Evolutionary conservation across 2,888 invertebrate genomes (phyloP).

Genomic region (Trachelus iudaicus): DNA sequence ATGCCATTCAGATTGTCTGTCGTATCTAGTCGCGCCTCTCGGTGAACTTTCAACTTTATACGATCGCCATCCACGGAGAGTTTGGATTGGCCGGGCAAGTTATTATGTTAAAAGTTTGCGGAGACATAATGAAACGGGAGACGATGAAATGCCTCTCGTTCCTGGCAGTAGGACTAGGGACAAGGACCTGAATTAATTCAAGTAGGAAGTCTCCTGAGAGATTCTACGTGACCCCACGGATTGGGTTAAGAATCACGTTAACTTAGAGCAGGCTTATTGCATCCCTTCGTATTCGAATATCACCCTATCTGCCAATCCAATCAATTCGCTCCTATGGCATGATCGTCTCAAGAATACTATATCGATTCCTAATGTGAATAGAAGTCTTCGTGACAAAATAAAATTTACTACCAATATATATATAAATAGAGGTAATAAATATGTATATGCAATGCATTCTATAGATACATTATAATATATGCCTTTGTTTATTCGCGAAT

Average conservation of each 20-base stretch:
- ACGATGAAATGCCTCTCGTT: background rate
- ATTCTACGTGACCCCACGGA: constrained; percentile 16
- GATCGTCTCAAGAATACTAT: background rate
- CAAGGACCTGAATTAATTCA: constrained; percentile 20
- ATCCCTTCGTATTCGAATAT: background rate
- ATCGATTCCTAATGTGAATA: background rate
- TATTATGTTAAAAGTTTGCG: constrained; percentile 33
- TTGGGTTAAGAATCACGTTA: constrained; percentile 20
- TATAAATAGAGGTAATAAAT: background rate
- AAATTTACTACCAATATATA: background rate
- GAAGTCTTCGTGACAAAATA: background rate
- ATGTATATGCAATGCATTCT: background rate
- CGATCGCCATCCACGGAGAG: constrained; percentile 6
- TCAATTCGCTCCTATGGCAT: background rate
- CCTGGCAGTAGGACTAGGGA: background rate
- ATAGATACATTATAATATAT: background rate
- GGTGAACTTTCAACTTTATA: constrained; percentile 8
- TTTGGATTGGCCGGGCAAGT: constrained; percentile 25
- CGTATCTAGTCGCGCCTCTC: background rate
- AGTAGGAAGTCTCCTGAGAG: constrained; percentile 14
- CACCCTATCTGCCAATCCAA: background rate
- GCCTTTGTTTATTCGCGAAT: background rate
- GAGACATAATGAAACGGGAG: constrained; percentile 8
- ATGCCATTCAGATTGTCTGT: background rate
- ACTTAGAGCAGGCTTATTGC: background rate